Conservation (phyloP, 2,797 vertebrate species). For the Poecile montanus region DNA sequence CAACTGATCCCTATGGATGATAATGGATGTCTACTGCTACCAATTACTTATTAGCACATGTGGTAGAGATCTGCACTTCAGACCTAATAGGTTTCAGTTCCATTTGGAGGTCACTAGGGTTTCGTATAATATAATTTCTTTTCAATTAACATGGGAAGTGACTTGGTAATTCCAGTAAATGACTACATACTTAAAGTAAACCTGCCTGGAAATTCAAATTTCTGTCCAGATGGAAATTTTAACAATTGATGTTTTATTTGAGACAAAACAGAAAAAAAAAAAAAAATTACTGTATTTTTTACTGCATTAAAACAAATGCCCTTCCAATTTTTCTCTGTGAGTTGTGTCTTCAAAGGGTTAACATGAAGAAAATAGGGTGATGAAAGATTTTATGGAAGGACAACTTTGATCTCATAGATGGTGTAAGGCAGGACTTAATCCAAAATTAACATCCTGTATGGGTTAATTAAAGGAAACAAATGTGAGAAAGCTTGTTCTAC, state of each 20-base stretch:
- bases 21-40: neutral
- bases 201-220: neutral
- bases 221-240: neutral
- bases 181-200: constrained; percentile 7
- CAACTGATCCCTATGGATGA: neutral
- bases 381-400: neutral
- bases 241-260: neutral
- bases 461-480: constrained; percentile 46
- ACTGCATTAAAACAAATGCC: neutral
- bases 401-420: neutral
- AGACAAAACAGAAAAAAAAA: neutral
- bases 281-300: neutral
- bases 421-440: neutral
- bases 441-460: neutral
- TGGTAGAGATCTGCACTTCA: neutral
- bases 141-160: neutral
- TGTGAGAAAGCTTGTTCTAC: neutral
- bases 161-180: constrained; percentile 37
- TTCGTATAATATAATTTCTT: constrained; percentile 23
- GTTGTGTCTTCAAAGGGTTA: neutral
- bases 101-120: constrained; percentile 43
- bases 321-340: neutral
- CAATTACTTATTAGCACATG: constrained; percentile 35
- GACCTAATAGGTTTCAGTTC: constrained; percentile 44
- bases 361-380: neutral